Evolutionary conservation across 2,797 vertebrate species (phyloP).

Genomic region (Sternotherus odoratus): DNA sequence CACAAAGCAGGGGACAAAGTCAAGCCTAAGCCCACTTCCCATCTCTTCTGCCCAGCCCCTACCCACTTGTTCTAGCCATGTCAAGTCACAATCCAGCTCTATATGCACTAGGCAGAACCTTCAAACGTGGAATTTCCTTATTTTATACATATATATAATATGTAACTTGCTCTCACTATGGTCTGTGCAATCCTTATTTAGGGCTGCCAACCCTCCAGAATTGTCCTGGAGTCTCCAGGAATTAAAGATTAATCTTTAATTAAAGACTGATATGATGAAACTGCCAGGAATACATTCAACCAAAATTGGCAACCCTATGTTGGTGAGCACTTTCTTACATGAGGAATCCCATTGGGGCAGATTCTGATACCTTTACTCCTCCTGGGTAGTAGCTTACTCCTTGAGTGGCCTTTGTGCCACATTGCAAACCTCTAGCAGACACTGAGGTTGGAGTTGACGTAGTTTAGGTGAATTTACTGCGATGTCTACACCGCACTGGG

Average conservation of each 20-base stretch:
- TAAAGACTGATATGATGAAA: too few species aligned
- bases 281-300: too few species aligned
- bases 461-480: too few species aligned
- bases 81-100: conserved; percentile 5
- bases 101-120: background rate
- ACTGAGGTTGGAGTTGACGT: background rate
- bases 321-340: background rate
- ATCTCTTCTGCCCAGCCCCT: conserved; percentile 62
- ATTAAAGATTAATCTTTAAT: too few species aligned
- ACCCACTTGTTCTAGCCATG: conserved; percentile 35
- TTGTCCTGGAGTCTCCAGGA: too few species aligned
- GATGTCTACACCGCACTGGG: too few species aligned
- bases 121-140: background rate
- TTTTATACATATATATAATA: too few species aligned
- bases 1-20: conserved; percentile 29
- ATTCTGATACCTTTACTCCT: background rate
- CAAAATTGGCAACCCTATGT: background rate
- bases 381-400: background rate
- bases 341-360: background rate
- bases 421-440: background rate
- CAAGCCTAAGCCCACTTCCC: conserved; percentile 59
- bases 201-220: too few species aligned
- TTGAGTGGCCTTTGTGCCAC: background rate
- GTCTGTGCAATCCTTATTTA: background rate
- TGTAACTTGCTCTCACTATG: background rate